Conservation (phyloP, 2,888 invertebrate species). For the Diarsia mendica region DNA sequence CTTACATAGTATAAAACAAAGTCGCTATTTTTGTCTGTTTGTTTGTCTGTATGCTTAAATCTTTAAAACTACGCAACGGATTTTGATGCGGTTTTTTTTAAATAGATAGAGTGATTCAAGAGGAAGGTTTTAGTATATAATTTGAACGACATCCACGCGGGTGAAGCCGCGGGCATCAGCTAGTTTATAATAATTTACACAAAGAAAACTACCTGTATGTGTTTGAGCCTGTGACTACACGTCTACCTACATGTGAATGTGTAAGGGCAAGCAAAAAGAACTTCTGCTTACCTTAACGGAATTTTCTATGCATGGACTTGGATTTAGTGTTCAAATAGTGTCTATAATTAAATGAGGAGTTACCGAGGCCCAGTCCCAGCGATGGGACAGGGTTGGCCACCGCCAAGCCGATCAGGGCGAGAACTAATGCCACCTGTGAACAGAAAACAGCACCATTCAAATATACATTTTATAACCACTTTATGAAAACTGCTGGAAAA, state of each 20-base stretch:
- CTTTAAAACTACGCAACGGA: too few relatives aligned
- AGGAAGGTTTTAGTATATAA: too few relatives aligned
- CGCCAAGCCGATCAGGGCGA: constrained; percentile 80
- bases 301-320: constrained; percentile 67
- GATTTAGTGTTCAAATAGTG: constrained; percentile 70
- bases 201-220: not conserved
- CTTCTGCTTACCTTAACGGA: constrained; percentile 66
- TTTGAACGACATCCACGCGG: too few relatives aligned
- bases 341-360: constrained; percentile 67
- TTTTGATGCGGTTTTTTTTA: too few relatives aligned
- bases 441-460: not conserved
- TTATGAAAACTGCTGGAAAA: not conserved
- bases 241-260: not conserved
- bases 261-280: constrained; percentile 55
- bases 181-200: not conserved
- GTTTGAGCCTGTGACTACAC: not conserved
- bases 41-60: too few relatives aligned
- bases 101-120: too few relatives aligned
- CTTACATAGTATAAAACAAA: too few relatives aligned
- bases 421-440: constrained; percentile 82
- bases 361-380: constrained; percentile 71
- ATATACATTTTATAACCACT: not conserved
- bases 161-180: too few relatives aligned
- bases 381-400: constrained; percentile 77
- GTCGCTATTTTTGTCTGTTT: too few relatives aligned